These are phyloP conservation scores for crab-eating macaque (Macaca fascicularis) DNA, from an alignment of 2,113 vertebrate species.

Conservation along the genomic window DNA sequence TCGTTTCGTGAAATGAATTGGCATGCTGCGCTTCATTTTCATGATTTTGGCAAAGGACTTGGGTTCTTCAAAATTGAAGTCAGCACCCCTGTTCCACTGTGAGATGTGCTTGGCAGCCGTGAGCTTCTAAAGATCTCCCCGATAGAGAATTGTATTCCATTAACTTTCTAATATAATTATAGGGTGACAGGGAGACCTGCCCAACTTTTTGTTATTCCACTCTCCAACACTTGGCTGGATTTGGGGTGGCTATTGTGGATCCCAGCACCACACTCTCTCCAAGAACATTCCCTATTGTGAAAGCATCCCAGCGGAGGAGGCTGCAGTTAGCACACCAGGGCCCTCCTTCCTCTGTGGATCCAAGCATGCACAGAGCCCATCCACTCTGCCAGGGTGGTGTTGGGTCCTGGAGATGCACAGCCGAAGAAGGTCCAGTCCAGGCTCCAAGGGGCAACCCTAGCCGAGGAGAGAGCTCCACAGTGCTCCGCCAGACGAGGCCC, in stretches of 20 bases:
- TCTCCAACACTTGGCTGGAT: not conserved
- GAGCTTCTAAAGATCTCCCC: not conserved
- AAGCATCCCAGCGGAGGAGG: not conserved
- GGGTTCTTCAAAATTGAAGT: conserved; percentile 18
- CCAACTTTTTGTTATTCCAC: accelerated
- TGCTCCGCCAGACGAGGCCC: accelerated
- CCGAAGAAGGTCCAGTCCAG: accelerated
- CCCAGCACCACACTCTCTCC: not conserved
- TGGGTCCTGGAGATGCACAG: accelerated
- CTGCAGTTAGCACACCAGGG: not conserved
- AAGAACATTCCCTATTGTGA: accelerated
- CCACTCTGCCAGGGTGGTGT: accelerated
- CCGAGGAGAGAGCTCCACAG: accelerated
- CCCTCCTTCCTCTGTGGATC: accelerated
- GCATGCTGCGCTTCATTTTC: not conserved
- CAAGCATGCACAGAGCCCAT: accelerated
- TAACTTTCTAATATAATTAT: not conserved
- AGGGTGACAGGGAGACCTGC: not conserved
- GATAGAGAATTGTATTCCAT: not conserved
- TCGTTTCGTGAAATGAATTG: not conserved
- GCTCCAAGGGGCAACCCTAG: accelerated
- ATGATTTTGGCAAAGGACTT: conserved; percentile 23
- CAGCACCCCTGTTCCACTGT: not conserved
- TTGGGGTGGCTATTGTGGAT: accelerated
- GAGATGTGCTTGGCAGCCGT: not conserved